Base-by-base conservation (phyloP, 2,797 vertebrate genomes). In the Halcyon chelicuti region DNA sequence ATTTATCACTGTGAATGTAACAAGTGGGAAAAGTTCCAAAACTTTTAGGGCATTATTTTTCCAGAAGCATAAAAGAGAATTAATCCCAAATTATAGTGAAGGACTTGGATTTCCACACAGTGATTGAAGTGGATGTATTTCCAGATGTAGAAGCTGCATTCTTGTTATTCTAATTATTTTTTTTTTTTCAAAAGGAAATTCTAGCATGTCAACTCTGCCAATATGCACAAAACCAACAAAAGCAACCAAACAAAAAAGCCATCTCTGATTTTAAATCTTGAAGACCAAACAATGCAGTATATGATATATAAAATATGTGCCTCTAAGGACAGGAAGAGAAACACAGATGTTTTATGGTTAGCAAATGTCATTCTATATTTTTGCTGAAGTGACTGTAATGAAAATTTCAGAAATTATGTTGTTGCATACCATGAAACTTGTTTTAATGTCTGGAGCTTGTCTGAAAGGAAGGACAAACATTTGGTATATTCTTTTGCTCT, bases 201-300 rank as follows among this genome's bases (percentile, higher is more conserved):
- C 0, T 49, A 57, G 4, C 31, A 35, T 60, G 25, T 2, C 22
- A 86, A 11, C 3, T 44, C 17, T 63, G 8, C 2, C 22, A 89
- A 35, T 26, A 40, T 1, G 3, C 5, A 52, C 0, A 10, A 76
- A 61, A 40, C 8, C 13, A 78, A 44, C 1, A 35, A 52, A 81
- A 37, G 2, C 15, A 74, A 66, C 1, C 8, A 62, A 57, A 39
- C 1, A 47, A 44, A 51, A 44, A 37, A 22, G 28, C 0, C 2
- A 31, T 22, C 12, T 74, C 33, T 39, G 15, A 3, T 57, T 93
- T 83, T n/a, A 66, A 67, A 46, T 37, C 20, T 35, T 52, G 16
- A 61, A 4, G 13, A 57, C 5, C 14, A 58, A 62, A 61, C 10
- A 35, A 31, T 33, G 14, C 6, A 44, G 42, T 57, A 52, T 40